Conservation (phyloP, 2,113 vertebrate species). For the Poeciliopsis occidentalis region DNA sequence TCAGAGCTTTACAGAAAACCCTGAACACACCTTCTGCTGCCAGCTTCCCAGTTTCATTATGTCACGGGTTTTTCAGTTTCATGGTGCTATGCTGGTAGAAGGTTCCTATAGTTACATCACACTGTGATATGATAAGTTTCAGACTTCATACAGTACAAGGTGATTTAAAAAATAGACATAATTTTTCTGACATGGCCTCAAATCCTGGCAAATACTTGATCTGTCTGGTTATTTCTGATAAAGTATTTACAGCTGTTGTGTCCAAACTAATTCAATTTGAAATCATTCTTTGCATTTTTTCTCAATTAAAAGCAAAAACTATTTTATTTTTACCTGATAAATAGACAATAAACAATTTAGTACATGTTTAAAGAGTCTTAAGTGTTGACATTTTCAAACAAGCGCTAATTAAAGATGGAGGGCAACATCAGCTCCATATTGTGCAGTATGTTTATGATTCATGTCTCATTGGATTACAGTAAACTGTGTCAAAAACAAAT, state of each 20-base stretch:
- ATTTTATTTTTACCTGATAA: no score
- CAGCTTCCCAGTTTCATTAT: not conserved
- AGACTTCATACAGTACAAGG: not conserved
- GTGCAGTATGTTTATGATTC: no score
- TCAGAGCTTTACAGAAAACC: not conserved
- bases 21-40: not conserved
- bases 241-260: not conserved
- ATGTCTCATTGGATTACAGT: no score
- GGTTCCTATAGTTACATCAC: not conserved
- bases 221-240: not conserved
- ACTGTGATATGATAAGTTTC: not conserved
- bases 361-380: no score
- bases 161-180: not conserved
- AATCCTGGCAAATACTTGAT: not conserved
- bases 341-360: no score
- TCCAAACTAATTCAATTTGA: no score
- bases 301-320: no score
- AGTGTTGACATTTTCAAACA: no score
- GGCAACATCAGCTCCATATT: no score
- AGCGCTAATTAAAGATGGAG: no score
- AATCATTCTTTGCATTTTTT: no score
- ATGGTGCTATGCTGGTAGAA: not conserved
- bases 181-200: not conserved
- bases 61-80: not conserved
- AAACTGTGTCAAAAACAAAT: no score